Conservation (phyloP, 2,888 invertebrate genomes). For the Conchocele bisecta region DNA sequence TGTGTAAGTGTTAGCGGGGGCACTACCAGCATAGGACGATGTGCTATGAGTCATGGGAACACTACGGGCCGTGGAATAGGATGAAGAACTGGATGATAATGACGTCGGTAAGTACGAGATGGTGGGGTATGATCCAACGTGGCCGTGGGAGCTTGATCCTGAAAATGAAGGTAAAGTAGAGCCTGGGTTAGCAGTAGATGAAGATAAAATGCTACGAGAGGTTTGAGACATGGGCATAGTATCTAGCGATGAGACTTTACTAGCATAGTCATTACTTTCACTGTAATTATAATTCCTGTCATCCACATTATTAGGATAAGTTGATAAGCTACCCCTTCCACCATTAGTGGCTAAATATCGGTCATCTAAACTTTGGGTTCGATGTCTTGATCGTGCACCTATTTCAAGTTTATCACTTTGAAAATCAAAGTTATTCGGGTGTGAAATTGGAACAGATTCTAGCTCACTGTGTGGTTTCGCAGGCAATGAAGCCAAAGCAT, state of each 20-base stretch:
- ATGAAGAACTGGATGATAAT: slow-evolving; percentile 47
- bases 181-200: slow-evolving; percentile 8
- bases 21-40: slow-evolving; percentile 45
- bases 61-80: slow-evolving; percentile 57
- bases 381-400: no score
- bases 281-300: neutral
- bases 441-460: no score
- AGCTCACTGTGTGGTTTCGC: no score
- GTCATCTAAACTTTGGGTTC: no score
- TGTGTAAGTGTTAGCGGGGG: slow-evolving; percentile 46
- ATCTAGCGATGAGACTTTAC: slow-evolving; percentile 1
- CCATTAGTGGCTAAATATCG: no score
- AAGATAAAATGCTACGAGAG: slow-evolving; percentile 1
- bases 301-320: slow-evolving; percentile 12
- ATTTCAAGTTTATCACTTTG: slow-evolving; percentile 7
- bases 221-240: slow-evolving; percentile 6
- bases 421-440: slow-evolving; percentile 5
- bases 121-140: slow-evolving; percentile 5
- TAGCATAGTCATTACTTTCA: slow-evolving; percentile 7
- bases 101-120: slow-evolving; percentile 51
- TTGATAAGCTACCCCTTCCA: no score
- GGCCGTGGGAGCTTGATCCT: slow-evolving; percentile 33
- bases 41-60: slow-evolving; percentile 52
- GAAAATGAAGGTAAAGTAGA: slow-evolving; percentile 40
- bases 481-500: neutral